A percentile compares a stretch with the other conserved stretches of the same genome.
These are phyloP conservation scores for Megaustenia siamemsis DNA, from an alignment of 2,888 invertebrate genomes.

Conservation along the genomic window DNA sequence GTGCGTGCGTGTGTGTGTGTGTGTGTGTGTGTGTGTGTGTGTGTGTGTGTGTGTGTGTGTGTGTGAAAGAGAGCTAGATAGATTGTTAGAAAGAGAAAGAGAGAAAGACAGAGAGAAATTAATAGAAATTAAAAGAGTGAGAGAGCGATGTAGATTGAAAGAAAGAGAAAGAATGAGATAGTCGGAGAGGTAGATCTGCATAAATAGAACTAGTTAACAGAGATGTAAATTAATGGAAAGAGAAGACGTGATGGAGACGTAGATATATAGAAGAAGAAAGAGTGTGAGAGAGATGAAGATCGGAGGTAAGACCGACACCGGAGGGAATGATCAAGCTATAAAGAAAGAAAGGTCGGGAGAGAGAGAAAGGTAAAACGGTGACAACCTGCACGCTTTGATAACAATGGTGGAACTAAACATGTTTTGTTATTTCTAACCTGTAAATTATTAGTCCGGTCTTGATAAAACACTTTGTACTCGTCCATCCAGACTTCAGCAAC, in stretches of 20 bases:
- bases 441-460: not conserved
- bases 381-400: not conserved
- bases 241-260: not conserved
- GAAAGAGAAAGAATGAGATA: not conserved
- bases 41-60: no score
- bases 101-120: no score
- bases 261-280: not conserved
- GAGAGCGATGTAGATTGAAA: not conserved
- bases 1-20: not conserved
- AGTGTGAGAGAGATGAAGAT: not conserved
- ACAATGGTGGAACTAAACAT: not conserved
- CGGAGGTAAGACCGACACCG: not conserved
- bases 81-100: no score
- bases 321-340: not conserved
- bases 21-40: not conserved
- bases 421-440: not conserved
- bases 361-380: not conserved
- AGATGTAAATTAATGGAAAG: no score
- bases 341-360: not conserved
- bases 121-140: no score
- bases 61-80: no score
- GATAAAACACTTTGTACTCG: not conserved
- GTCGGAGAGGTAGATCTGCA: not conserved
- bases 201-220: not conserved
- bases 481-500: not conserved